Conservation (phyloP, 2,888 invertebrate species). For the Stratiomys singularior region DNA sequence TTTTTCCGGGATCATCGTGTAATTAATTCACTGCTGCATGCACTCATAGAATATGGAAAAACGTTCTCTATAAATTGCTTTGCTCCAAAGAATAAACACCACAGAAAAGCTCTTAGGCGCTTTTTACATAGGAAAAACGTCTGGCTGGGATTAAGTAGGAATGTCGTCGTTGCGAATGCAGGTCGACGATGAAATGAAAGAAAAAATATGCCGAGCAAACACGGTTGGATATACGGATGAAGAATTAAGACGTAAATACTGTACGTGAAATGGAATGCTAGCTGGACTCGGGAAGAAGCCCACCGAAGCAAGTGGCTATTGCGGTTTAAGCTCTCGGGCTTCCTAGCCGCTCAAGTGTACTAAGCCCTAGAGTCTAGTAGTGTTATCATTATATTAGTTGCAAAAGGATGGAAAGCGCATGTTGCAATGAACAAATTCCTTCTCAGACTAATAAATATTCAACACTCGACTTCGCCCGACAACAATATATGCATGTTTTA, state of each 20-base stretch:
- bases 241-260: neutral
- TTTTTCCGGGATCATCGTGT: conserved; percentile 15
- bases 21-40: neutral
- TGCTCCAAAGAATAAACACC: conserved; percentile 12
- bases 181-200: conserved; percentile 10
- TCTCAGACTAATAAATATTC: too few species aligned
- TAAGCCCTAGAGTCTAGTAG: neutral
- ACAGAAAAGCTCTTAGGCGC: conserved; percentile 1
- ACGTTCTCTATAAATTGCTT: neutral
- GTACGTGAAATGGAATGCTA: neutral
- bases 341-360: neutral
- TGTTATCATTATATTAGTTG: neutral
- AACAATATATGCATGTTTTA: too few species aligned
- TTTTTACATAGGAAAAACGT: neutral
- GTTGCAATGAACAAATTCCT: too few species aligned
- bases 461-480: too few species aligned
- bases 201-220: conserved; percentile 11
- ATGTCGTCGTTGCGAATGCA: too few species aligned
- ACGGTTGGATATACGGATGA: neutral
- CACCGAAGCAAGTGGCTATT: neutral
- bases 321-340: conserved; percentile 9
- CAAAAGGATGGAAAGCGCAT: too few species aligned
- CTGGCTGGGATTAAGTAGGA: too few species aligned
- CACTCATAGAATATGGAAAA: neutral
- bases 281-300: neutral